Evolutionary conservation across 1,140 invertebrate species (phyloP).

Genomic region (Cotesia typhae): DNA sequence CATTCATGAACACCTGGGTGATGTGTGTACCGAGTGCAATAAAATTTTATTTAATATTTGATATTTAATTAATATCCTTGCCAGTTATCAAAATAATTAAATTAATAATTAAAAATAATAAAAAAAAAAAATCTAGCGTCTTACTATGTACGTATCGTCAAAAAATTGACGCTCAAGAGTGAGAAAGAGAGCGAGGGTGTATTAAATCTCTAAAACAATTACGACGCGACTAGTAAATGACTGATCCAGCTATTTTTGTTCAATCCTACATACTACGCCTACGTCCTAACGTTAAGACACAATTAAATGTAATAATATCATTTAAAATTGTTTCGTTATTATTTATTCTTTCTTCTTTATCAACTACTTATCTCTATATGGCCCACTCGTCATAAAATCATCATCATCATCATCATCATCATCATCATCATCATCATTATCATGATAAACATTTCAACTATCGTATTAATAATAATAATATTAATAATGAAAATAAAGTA

Average conservation of each 20-base stretch:
- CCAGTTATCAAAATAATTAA: neutral
- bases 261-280: conserved; percentile 32
- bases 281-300: conserved; percentile 21
- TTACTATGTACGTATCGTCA: neutral
- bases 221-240: conserved; percentile 66
- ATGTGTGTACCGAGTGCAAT: conserved; percentile 25
- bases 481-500: no score
- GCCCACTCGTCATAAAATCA: conserved; percentile 1
- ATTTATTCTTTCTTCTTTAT: conserved; percentile 3
- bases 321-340: neutral
- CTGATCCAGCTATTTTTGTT: conserved; percentile 60
- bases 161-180: conserved; percentile 2
- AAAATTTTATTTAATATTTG: neutral
- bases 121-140: conserved; percentile 21
- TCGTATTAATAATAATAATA: no score
- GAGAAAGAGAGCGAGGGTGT: conserved; percentile 12
- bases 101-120: conserved; percentile 18
- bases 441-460: no score
- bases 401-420: neutral
- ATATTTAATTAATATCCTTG: no score
- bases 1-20: conserved; percentile 22
- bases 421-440: no score
- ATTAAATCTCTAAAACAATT: conserved; percentile 41
- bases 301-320: conserved; percentile 32
- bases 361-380: neutral